Percentiles rank a stretch among this genome's conserved stretches.
These are phyloP conservation scores for Salpingus planirostris DNA, from an alignment of 2,888 invertebrate genomes.

Conservation along the genomic window DNA sequence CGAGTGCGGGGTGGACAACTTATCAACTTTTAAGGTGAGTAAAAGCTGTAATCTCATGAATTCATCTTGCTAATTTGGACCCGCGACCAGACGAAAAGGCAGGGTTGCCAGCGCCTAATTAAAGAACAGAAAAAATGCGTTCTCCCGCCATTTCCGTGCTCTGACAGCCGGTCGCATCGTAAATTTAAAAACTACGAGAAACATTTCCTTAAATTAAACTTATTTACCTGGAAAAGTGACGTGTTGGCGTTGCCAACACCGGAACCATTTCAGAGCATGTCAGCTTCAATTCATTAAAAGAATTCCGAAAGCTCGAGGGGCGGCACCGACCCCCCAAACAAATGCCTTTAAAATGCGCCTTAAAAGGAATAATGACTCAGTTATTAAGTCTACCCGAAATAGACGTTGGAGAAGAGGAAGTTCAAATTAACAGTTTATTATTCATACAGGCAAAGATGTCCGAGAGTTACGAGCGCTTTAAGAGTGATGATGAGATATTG, in stretches of 20 bases:
- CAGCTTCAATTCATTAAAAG: conserved; percentile 25
- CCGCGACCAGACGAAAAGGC: conserved; percentile 14
- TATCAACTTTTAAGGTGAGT: conserved; percentile 70
- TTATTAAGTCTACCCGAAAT: conserved; percentile 11
- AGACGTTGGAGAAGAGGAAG: conserved; percentile 8
- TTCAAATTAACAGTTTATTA: conserved; percentile 11
- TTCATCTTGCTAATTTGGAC: conserved; percentile 19
- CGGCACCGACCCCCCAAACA: too few species aligned
- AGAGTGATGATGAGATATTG: too few species aligned
- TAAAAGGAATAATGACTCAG: conserved; percentile 6
- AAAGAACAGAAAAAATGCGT: conserved; percentile 16
- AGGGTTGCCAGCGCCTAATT: conserved; percentile 17
- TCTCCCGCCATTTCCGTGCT: too few species aligned
- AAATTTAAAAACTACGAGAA: conserved; percentile 30
- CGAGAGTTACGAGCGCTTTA: conserved; percentile 1
- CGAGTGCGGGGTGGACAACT: conserved; percentile 73
- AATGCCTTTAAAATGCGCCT: not conserved
- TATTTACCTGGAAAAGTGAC: conserved; percentile 30
- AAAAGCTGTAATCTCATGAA: conserved; percentile 12
- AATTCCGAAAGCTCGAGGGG: conserved; percentile 16
- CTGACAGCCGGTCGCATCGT: conserved; percentile 24
- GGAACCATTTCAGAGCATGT: conserved; percentile 19
- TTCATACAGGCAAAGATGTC: conserved; percentile 6
- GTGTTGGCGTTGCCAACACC: conserved; percentile 11
- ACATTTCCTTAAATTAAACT: conserved; percentile 33